Evolutionary conservation across 2,113 vertebrate species (phyloP).

Genomic region (Mustelus asterias): DNA sequence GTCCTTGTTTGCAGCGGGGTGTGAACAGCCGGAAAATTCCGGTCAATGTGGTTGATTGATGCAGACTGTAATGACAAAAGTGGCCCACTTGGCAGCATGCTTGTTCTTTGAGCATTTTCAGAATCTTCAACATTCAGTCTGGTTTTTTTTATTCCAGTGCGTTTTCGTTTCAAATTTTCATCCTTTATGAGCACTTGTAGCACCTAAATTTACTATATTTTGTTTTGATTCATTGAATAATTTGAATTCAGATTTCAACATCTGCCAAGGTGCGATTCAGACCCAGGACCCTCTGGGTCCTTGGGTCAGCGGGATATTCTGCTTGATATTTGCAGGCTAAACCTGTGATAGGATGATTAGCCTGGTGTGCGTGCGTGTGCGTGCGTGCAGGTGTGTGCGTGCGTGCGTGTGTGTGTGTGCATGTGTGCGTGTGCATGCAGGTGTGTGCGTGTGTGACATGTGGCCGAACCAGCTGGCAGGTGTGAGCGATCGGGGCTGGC

Average conservation of each 20-base stretch:
- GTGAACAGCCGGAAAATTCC: no score
- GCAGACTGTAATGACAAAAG: neutral
- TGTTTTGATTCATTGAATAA: neutral
- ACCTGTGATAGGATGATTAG: neutral
- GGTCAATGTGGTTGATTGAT: neutral
- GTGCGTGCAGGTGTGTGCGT: no score
- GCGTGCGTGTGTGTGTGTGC: no score
- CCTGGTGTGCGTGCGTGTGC: neutral
- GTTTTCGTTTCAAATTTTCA: neutral
- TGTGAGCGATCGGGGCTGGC: neutral
- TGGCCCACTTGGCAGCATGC: neutral
- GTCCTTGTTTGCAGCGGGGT: no score
- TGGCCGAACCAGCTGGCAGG: no score
- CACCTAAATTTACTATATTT: neutral
- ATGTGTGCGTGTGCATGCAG: no score
- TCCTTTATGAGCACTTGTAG: neutral
- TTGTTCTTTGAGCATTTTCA: neutral
- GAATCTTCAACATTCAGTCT: neutral
- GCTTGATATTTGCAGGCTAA: neutral
- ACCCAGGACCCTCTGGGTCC: neutral
- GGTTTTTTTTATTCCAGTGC: neutral
- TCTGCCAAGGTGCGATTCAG: no score
- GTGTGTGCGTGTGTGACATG: no score
- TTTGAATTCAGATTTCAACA: no score
- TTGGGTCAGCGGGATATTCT: neutral